A percentile compares a stretch with the other conserved stretches of the same genome.
phyloP scores from a whole-genome alignment of 2,888 invertebrate species.

The Amphipoea lucens region DNA sequence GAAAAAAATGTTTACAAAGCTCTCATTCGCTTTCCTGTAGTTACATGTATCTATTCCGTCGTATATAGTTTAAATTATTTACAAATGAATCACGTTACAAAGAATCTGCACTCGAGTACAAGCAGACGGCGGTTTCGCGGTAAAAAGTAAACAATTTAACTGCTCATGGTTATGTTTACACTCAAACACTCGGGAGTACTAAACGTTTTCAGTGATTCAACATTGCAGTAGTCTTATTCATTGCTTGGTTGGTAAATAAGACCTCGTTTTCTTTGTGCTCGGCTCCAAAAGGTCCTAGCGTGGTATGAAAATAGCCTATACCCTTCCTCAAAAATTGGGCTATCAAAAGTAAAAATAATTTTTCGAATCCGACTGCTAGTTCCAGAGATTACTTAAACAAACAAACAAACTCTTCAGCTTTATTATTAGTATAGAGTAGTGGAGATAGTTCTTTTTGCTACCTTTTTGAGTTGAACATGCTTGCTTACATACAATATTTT shows the following conservation, averaged over 20 bases:
- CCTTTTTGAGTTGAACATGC: too few relatives aligned
- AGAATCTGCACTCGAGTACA: background rate
- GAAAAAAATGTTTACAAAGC: background rate
- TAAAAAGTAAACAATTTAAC: conserved; percentile 14
- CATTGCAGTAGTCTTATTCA: conserved; percentile 15
- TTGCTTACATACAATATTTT: too few relatives aligned
- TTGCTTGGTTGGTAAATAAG: background rate
- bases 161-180: background rate
- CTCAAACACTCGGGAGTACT: conserved; percentile 12
- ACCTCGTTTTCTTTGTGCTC: too few relatives aligned
- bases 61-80: background rate
- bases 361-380: too few relatives aligned
- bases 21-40: background rate
- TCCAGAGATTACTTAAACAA: too few relatives aligned
- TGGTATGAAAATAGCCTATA: too few relatives aligned
- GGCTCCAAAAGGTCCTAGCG: too few relatives aligned
- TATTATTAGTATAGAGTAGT: background rate
- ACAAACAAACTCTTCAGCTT: too few relatives aligned
- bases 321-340: too few relatives aligned
- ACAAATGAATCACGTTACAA: conserved; percentile 16
- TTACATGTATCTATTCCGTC: background rate
- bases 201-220: conserved; percentile 27
- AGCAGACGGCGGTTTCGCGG: background rate
- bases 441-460: too few relatives aligned
- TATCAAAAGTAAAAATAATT: too few relatives aligned